Base-by-base conservation (phyloP, 1,140 invertebrate species). In the Cydia pomonella region DNA sequence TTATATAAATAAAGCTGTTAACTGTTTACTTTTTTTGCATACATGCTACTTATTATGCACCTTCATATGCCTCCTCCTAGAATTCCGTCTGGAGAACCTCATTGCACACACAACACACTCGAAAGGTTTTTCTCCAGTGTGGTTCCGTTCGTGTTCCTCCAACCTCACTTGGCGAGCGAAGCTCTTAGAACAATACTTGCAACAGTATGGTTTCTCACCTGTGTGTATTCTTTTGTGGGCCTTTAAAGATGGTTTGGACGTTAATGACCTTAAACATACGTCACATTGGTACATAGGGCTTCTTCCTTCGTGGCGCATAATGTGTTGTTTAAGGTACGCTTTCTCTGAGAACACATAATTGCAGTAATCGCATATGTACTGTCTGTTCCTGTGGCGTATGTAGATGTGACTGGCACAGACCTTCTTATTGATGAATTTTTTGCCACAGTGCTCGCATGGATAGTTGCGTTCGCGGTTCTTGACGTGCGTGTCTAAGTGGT, bases 91-190 rank as follows among this genome's bases (percentile, higher is more conserved):
- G 0, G 91, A 92, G 78, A 94, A 95, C 10, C 80, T 77, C 66
- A 87, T 87, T 4, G 87, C 80, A 75, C 94, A 94, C 38, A 93
- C 84, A 13, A 87, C 85, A 84, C 95, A 95, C 79, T 94, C 93
- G 78, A 94, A 95, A 1, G 95, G 95, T 82, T 94, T 95, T 77
- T 95, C 94, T 3, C 95, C 95, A 16, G 95, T 95, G 82, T 96
- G 95, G 71, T 93, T 93, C 72, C 95, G 86, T 71, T 94, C 93
- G 84, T 95, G 95, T 25, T 83, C 81, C 23, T 77, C 77, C 72
- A 83, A 62, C 59, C 77, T 21, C n/a, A 71, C 64, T 47, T 81
- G 79, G 2, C 73, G 73, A 21, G 79, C 77, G 63, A 79, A 83
- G 7, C 64, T 76, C 75, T 79, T 79, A 0, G 64, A 21, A 87